Conservation (phyloP, 2,113 vertebrate genomes). For the Chlamydotis undulata region DNA sequence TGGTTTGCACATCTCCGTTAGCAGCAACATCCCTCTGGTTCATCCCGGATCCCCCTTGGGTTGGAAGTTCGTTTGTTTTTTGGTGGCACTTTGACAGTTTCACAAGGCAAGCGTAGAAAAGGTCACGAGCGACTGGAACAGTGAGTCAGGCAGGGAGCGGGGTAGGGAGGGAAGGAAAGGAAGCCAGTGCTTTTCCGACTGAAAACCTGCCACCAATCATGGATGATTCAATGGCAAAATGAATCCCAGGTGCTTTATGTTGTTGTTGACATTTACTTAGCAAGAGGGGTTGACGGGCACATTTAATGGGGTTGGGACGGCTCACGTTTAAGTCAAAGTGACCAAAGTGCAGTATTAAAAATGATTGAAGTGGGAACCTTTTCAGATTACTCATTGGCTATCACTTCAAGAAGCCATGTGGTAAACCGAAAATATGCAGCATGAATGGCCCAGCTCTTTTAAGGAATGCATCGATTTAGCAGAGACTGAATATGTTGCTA, state of each 20-base stretch:
- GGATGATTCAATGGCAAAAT: conserved; percentile 35
- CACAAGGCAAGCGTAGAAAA: background rate
- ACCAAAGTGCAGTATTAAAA: conserved; percentile 1
- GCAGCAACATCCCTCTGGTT: background rate
- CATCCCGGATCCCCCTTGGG: background rate
- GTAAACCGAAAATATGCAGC: conserved; percentile 60
- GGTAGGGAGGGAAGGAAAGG: background rate
- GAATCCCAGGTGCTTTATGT: conserved; percentile 32
- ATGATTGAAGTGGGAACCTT: conserved; percentile 51
- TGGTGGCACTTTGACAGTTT: conserved; percentile 19
- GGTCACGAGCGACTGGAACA: conserved; percentile 21
- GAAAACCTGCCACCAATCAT: conserved; percentile 25
- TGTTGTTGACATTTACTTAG: conserved; percentile 28
- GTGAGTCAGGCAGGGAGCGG: conserved; percentile 28
- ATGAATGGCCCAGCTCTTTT: conserved; percentile 26
- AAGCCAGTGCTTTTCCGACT: conserved; percentile 17
- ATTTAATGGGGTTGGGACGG: background rate
- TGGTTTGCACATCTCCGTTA: background rate
- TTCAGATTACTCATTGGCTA: conserved; percentile 27
- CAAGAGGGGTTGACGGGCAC: background rate
- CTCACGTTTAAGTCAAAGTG: conserved; percentile 37
- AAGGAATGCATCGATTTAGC: conserved; percentile 44
- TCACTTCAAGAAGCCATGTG: conserved; percentile 46
- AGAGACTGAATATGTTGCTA: background rate
- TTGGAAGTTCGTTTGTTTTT: background rate